phyloP scores from a whole-genome alignment of 2,888 invertebrate species.

The Leuctra nigra region DNA sequence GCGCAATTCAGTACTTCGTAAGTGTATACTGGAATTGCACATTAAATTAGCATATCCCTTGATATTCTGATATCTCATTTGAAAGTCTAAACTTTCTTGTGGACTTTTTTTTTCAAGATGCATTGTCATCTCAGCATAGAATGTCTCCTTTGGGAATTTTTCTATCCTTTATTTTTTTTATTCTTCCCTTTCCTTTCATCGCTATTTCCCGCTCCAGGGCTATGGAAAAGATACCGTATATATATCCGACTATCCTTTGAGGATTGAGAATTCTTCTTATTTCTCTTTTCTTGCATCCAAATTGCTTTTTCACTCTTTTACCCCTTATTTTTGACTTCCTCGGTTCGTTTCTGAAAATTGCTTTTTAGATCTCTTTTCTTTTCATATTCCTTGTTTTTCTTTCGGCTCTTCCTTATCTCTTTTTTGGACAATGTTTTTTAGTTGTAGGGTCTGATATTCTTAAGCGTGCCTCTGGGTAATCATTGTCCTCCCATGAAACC shows the following conservation, averaged over 20 bases:
- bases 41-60: conserved; percentile 24
- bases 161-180: conserved; percentile 29
- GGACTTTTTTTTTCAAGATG: conserved; percentile 38
- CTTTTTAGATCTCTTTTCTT: conserved; percentile 12
- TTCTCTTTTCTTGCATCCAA: conserved; percentile 16
- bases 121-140: conserved; percentile 43
- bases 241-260: background rate
- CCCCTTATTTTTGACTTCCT: conserved; percentile 16
- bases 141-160: conserved; percentile 39
- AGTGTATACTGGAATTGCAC: conserved; percentile 4
- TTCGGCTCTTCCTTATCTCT: background rate
- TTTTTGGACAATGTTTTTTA: conserved; percentile 4
- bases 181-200: conserved; percentile 28
- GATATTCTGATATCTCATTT: conserved; percentile 21
- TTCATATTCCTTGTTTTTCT: conserved; percentile 13
- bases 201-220: conserved; percentile 19
- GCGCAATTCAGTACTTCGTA: background rate
- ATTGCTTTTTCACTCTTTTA: conserved; percentile 18
- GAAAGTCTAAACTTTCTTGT: conserved; percentile 22
- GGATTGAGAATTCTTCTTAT: conserved; percentile 18
- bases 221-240: background rate
- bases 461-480: conserved; percentile 12
- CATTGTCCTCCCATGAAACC: conserved; percentile 4
- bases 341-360: conserved; percentile 17
- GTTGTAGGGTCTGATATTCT: background rate